Percentiles rank a stretch among this genome's conserved stretches.
phyloP scores from a whole-genome alignment of 2,888 invertebrate species.

The Griposia aprilina region DNA sequence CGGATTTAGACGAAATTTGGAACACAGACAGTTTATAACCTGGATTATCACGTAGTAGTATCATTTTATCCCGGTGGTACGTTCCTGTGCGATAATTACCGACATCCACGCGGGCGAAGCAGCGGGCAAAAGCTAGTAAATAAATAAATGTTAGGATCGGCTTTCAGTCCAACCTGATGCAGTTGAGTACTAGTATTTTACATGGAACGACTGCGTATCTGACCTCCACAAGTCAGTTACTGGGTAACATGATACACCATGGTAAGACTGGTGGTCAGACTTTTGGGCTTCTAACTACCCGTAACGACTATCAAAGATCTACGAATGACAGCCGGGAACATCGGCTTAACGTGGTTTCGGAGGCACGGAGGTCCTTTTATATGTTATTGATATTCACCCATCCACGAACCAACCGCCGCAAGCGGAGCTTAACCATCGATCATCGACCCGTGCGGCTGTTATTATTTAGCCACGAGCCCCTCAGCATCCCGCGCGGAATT shows the following conservation, averaged over 20 bases:
- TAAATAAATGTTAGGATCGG: neutral
- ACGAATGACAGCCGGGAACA: neutral
- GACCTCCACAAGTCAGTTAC: neutral
- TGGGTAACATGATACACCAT: neutral
- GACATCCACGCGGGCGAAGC: too few relatives aligned
- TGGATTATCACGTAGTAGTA: too few relatives aligned
- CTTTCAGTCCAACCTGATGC: neutral
- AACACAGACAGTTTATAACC: too few relatives aligned
- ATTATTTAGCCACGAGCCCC: neutral
- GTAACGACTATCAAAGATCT: neutral
- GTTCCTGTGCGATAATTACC: too few relatives aligned
- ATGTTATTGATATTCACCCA: neutral
- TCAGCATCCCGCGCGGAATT: neutral
- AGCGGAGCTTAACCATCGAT: neutral
- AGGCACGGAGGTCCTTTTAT: neutral
- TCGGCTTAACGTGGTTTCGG: neutral
- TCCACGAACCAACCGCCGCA: neutral
- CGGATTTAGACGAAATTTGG: too few relatives aligned
- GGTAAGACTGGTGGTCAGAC: neutral
- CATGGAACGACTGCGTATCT: neutral
- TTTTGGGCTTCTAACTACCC: neutral
- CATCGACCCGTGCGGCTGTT: neutral
- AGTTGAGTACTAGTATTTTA: neutral
- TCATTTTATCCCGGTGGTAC: too few relatives aligned
- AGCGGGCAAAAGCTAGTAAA: too few relatives aligned